Percentiles rank a stretch among this genome's conserved stretches.
These are phyloP conservation scores for Malacoraja senta DNA, from an alignment of 2,797 vertebrate species.

Conservation along the genomic window DNA sequence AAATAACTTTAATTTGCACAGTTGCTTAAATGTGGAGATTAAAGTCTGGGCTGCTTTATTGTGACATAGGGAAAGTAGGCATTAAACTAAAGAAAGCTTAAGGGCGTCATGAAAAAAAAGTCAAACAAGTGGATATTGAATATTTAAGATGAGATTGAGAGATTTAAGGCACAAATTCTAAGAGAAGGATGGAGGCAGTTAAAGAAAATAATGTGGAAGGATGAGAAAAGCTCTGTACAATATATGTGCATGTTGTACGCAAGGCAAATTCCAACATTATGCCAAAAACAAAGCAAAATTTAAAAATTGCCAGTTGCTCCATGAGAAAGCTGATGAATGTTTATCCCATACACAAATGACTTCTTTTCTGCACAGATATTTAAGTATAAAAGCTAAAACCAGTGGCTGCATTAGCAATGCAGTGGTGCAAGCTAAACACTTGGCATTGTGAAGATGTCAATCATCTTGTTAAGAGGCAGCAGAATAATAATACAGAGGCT, in stretches of 20 bases:
- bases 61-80: background rate
- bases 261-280: background rate
- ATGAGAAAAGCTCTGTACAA: background rate
- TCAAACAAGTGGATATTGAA: background rate
- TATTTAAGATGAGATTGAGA: background rate
- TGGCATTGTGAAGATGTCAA: background rate
- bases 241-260: background rate
- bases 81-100: background rate
- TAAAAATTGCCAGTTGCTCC: background rate
- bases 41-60: background rate
- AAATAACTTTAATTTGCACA: background rate
- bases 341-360: background rate
- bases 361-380: no score
- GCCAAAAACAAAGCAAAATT: background rate
- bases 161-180: background rate
- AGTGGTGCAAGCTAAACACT: background rate
- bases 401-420: background rate
- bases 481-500: background rate
- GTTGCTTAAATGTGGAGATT: background rate
- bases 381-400: background rate
- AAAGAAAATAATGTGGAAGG: background rate
- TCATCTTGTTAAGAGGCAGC: constrained; percentile 7
- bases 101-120: background rate
- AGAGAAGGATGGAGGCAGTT: background rate
- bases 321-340: background rate